These are phyloP conservation scores for Globodera rostochiensis DNA, from an alignment of 1,140 invertebrate species.

Conservation along the genomic window DNA sequence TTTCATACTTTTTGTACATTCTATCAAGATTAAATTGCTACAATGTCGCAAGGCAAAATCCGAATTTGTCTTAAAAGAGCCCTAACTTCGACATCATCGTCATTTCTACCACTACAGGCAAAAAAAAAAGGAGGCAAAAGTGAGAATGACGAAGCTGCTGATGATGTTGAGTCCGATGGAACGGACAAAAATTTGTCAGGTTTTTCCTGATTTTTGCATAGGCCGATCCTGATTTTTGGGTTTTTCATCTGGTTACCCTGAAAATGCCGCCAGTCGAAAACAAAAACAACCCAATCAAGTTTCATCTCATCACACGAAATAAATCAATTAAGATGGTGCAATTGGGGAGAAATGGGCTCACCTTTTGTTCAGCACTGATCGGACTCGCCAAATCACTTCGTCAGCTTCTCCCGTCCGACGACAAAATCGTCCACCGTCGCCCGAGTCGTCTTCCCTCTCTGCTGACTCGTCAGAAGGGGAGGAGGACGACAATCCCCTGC, in stretches of 20 bases:
- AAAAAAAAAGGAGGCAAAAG: not conserved
- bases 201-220: too few relatives aligned
- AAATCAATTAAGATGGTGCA: too few relatives aligned
- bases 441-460: not conserved
- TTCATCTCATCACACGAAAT: too few relatives aligned
- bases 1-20: too few relatives aligned
- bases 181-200: not conserved
- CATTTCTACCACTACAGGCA: not conserved
- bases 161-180: too few relatives aligned
- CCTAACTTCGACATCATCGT: not conserved
- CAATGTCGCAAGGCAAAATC: not conserved
- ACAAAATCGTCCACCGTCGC: not conserved
- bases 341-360: too few relatives aligned
- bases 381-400: not conserved
- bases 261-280: too few relatives aligned
- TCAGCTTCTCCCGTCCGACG: not conserved
- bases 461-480: not conserved
- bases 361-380: not conserved
- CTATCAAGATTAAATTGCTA: too few relatives aligned
- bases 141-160: not conserved
- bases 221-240: too few relatives aligned
- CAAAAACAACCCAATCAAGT: too few relatives aligned
- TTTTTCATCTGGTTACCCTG: too few relatives aligned
- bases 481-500: not conserved
- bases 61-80: not conserved